Evolutionary conservation across 2,888 invertebrate genomes (phyloP), one percentile per base, ranked within the genome.

Genomic region (Tortrix viridana): DNA sequence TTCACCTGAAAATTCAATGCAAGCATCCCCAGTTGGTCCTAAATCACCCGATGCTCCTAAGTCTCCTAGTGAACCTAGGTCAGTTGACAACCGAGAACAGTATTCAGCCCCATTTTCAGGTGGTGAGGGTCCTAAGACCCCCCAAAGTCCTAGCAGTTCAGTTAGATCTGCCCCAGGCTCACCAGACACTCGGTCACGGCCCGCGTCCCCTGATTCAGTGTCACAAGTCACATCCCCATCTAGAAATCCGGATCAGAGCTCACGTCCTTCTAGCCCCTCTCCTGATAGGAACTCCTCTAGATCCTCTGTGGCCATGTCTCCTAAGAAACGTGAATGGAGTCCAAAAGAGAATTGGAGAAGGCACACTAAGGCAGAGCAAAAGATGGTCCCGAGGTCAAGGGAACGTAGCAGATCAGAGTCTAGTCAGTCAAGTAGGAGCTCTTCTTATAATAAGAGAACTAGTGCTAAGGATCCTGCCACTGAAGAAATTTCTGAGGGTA

Each of bases 401-500:
- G 77, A 77, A 47, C 77, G 88, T 41, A 91, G 90, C 74, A 75
- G 85, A 67, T 91, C 92, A 60, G 89, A 89, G 55, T 91, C 92
- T 65, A 92, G 92, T 75, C 84, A 76, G 59, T 92, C 92, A 26
- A 92, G 90, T 69, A 82, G 83, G 67, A 86, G 86, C 74, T 92
- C 92, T 19, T 83, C 89, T 60, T 88, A 89, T 65, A 88, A 89
- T 70, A 90, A 91, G 71, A 76, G 88, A 57, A 70, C 75, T 18
- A 82, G 79, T 67, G 71, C 76, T 61, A 92, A 89, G 67, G 90
- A 90, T 69, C 88, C 92, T 58, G 89, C 86, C 19, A 92, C 94
- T 53, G 94, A 94, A 82, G 94, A 94, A 84, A 94, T 94, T 75
- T 94, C 94, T 65, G 94, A 94, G 76, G 94, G 94, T 94, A 85